Evolutionary conservation across 1,140 invertebrate species (phyloP).

Genomic region (Catajapyx aquilonaris): DNA sequence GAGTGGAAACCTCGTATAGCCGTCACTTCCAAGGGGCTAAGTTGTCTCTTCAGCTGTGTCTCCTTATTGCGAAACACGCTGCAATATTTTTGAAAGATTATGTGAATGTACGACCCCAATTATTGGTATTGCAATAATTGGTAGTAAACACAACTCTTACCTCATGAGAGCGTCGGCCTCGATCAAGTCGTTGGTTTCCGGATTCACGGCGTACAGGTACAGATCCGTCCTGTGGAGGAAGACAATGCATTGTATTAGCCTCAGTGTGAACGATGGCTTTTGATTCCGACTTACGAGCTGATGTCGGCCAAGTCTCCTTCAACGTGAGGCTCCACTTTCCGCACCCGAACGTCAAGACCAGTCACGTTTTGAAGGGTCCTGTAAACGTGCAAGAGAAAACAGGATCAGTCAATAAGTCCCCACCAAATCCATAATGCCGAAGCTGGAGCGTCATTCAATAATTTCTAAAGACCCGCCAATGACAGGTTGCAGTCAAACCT

Average conservation of each 20-base stretch:
- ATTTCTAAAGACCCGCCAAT: not conserved
- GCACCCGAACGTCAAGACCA: conserved; percentile 48
- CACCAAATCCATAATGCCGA: not conserved
- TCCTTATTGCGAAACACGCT: conserved; percentile 34
- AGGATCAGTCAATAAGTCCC: not conserved
- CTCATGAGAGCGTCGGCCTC: conserved; percentile 54
- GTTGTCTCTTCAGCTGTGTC: conserved; percentile 30
- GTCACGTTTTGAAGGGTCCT: conserved; percentile 44
- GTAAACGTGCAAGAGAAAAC: conserved; percentile 7
- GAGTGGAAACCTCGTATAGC: conserved; percentile 22
- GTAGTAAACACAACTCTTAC: conserved; percentile 25
- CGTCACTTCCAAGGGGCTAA: conserved; percentile 32
- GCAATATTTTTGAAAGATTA: conserved; percentile 15
- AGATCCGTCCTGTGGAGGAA: conserved; percentile 47
- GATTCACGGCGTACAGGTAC: conserved; percentile 64
- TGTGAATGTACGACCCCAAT: conserved; percentile 4
- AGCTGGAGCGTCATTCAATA: conserved; percentile 3
- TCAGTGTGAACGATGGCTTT: not conserved
- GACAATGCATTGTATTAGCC: conserved; percentile 4
- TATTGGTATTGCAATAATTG: conserved; percentile 10
- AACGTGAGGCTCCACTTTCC: conserved; percentile 50
- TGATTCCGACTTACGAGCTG: conserved; percentile 36
- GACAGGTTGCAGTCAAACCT: conserved; percentile 1
- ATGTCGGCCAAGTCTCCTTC: conserved; percentile 29
- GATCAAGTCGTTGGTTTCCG: conserved; percentile 50